phyloP scores from a whole-genome alignment of 2,888 invertebrate species.

The Melieria omissa region DNA sequence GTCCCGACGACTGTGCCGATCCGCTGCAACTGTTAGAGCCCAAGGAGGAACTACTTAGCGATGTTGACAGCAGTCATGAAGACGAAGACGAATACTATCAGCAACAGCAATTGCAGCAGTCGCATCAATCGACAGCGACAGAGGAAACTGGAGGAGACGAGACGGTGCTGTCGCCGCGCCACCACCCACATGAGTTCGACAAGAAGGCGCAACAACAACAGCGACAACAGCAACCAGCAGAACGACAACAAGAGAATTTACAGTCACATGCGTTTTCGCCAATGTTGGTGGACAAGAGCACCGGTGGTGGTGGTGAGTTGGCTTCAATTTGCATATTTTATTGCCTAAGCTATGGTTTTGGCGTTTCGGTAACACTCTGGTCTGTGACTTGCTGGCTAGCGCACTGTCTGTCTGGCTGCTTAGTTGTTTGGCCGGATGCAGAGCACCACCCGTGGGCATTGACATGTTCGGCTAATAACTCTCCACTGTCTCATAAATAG shows the following conservation, averaged over 20 bases:
- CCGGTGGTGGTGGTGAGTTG: slow-evolving; percentile 49
- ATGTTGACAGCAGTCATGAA: slow-evolving; percentile 49
- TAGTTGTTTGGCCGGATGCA: too few relatives aligned
- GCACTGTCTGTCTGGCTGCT: not conserved
- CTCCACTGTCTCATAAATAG: slow-evolving; percentile 65
- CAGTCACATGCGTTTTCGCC: too few relatives aligned
- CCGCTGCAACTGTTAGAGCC: slow-evolving; percentile 55
- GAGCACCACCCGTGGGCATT: slow-evolving; percentile 50
- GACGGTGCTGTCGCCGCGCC: slow-evolving; percentile 47
- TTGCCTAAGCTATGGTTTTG: slow-evolving; percentile 44
- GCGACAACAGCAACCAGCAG: too few relatives aligned
- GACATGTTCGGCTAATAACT: slow-evolving; percentile 64
- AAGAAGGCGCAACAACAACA: slow-evolving; percentile 39
- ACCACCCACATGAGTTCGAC: slow-evolving; percentile 27
- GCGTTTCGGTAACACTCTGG: not conserved
- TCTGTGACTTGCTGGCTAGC: not conserved
- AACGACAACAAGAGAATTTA: too few relatives aligned
- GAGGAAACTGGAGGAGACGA: slow-evolving; percentile 35
- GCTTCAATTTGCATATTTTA: slow-evolving; percentile 62
- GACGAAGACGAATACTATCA: slow-evolving; percentile 39
- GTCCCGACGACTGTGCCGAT: slow-evolving; percentile 44
- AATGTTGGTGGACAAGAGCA: not conserved
- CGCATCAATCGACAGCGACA: slow-evolving; percentile 36
- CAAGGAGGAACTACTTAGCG: slow-evolving; percentile 59
- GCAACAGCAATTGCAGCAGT: slow-evolving; percentile 36